phyloP scores from a whole-genome alignment of 2,113 vertebrate genomes.

The Prionailurus viverrinus region DNA sequence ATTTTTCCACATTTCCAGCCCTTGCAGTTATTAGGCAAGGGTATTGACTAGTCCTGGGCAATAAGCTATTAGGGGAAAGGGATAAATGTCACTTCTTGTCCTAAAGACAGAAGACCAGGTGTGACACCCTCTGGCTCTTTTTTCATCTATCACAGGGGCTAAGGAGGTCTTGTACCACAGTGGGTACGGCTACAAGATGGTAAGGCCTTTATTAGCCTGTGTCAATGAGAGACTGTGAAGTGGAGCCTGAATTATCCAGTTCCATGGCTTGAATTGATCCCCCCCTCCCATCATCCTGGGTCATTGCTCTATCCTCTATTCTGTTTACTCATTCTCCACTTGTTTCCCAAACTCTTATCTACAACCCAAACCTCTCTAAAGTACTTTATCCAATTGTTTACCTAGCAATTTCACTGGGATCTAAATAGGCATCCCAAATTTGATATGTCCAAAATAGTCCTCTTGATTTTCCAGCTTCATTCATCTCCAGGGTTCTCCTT shows the following conservation, averaged over 20 bases:
- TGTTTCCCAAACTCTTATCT: not conserved
- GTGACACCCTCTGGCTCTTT: not conserved
- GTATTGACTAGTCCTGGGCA: not conserved
- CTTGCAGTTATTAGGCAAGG: not conserved
- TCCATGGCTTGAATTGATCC: not conserved
- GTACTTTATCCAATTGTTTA: not conserved
- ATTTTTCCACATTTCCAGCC: not conserved
- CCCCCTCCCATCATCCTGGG: too few relatives aligned
- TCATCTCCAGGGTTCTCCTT: not conserved
- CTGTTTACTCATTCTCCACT: too few relatives aligned
- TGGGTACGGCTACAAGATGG: not conserved
- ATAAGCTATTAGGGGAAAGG: not conserved
- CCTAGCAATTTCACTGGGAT: not conserved
- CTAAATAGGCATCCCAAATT: not conserved
- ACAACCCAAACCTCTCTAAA: not conserved
- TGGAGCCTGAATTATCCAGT: not conserved
- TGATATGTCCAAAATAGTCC: not conserved
- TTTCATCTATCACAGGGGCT: not conserved
- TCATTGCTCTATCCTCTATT: too few relatives aligned
- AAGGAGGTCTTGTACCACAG: not conserved
- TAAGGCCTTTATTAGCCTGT: not conserved
- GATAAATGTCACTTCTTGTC: not conserved
- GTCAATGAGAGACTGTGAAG: not conserved
- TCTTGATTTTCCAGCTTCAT: not conserved
- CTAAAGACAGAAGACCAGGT: not conserved